Base-by-base conservation (phyloP, 2,797 vertebrate genomes). In the Hippopotamyrus pictus region DNA sequence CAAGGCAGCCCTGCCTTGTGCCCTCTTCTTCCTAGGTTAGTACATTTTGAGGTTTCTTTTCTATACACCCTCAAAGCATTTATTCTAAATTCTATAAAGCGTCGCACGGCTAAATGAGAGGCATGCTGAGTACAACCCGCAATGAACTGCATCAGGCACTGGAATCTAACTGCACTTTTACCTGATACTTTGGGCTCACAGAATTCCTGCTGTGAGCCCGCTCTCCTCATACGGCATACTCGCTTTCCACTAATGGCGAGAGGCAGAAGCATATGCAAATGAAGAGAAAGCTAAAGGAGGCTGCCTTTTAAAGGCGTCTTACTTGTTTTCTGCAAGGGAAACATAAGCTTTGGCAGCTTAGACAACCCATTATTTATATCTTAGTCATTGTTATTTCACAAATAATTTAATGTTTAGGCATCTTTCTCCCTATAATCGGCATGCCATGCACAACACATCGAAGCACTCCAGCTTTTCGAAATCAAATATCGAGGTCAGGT, bases 351-450 rank as follows among this genome's bases (percentile, higher is more conserved):
- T 84, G 46, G 48, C 85, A 41, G 33, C 33, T 19, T 59, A 87
- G 51, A 37, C 53, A 87, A 37, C 85, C 50, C 85, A 87, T 37
- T 87, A 41, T 33, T 54, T 37, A 57, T 59, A 51, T 87, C 25
- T 59, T 87, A 87, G 53, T 87, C 50, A 57, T 57, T 87, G 53
- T 87, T 87, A 87, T 59, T 87, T 87, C 85, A 87, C 51, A 87
- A 57, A 33, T 86, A 50, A 87, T 87, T 87, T 33, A 37, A 87
- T 53, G 29, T 87, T 57, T 57, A 53, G 12, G 25, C 12, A 41
- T 59, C 19, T 54, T 37, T 57, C 53, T 51, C 51, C 25, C 53
- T 57, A 11, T 41, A 57, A 57, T 59, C 37, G 29, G 51, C 85
- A 57, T 44, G 53, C 12, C 51, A 59, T 53, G 29, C 1, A 51